A percentile compares a stretch with the other conserved stretches of the same genome.
These are phyloP conservation scores for Temnothorax nylanderi DNA, from an alignment of 1,140 invertebrate genomes.

Conservation along the genomic window DNA sequence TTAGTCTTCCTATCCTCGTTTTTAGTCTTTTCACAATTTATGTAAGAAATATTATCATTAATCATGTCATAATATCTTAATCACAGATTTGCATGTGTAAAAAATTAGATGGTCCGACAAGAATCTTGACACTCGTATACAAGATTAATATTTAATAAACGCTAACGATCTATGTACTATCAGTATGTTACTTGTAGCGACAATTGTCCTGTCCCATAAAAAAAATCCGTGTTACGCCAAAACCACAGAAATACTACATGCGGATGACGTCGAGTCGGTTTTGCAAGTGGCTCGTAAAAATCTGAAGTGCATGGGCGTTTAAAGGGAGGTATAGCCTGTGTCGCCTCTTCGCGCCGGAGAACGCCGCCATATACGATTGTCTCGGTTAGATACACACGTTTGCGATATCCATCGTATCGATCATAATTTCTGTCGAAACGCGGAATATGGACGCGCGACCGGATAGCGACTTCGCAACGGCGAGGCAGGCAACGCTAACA, in stretches of 20 bases:
- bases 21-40: not conserved
- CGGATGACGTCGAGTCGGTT: not conserved
- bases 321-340: not conserved
- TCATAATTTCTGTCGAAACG: slow-evolving; percentile 47
- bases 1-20: not conserved
- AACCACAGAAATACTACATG: not conserved
- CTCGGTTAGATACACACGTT: not conserved
- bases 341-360: not conserved
- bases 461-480: slow-evolving; percentile 50
- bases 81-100: not conserved
- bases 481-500: slow-evolving; percentile 59
- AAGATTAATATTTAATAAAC: not conserved
- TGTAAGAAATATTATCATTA: not conserved
- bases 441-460: slow-evolving; percentile 13
- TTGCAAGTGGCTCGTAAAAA: slow-evolving; percentile 39
- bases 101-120: not conserved
- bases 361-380: not conserved
- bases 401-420: slow-evolving; percentile 36
- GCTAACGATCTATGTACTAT: not conserved
- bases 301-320: slow-evolving; percentile 19
- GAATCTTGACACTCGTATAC: not conserved
- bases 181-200: not conserved
- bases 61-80: not conserved
- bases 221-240: not conserved
- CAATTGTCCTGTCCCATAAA: not conserved